A percentile compares a stretch with the other conserved stretches of the same genome.
phyloP scores from a whole-genome alignment of 2,797 vertebrate genomes.

The Meda fulgida region DNA sequence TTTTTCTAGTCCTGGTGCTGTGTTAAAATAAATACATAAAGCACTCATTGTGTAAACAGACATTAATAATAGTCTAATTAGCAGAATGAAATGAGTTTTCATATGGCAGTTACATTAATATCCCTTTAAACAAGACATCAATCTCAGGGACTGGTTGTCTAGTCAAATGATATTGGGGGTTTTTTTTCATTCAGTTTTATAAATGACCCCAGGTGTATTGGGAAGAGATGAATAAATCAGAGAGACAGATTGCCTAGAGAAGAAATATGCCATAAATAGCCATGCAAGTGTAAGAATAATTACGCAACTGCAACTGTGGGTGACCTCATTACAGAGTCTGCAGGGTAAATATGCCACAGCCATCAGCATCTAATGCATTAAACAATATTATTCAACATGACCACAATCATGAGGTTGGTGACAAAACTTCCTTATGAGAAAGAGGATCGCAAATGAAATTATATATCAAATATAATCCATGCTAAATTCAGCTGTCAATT shows the following conservation, averaged over 20 bases:
- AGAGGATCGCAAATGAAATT: not conserved
- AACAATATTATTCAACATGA: conserved; percentile 58
- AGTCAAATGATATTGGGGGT: conserved; percentile 61
- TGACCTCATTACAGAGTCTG: conserved; percentile 68
- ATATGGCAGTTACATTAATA: conserved; percentile 51
- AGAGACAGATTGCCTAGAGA: conserved; percentile 63
- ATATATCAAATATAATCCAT: not conserved
- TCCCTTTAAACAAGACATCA: conserved; percentile 64
- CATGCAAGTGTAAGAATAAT: conserved; percentile 62
- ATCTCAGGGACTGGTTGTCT: conserved; percentile 54
- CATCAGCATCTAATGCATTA: conserved; percentile 65
- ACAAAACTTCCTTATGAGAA: conserved; percentile 14
- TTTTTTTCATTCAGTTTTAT: conserved; percentile 65
- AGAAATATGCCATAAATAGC: conserved; percentile 66
- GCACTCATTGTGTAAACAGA: not conserved
- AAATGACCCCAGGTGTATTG: conserved; percentile 69
- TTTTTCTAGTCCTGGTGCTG: not conserved
- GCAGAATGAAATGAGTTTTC: conserved; percentile 16
- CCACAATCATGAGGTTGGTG: conserved; percentile 29
- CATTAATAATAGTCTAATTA: conserved; percentile 21
- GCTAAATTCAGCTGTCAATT: not conserved
- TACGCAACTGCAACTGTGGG: conserved; percentile 61
- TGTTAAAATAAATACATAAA: conserved; percentile 1
- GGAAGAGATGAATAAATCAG: conserved; percentile 70
- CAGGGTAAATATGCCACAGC: conserved; percentile 60